Base-by-base conservation (phyloP, 2,797 vertebrate genomes). In the Picus viridis region DNA sequence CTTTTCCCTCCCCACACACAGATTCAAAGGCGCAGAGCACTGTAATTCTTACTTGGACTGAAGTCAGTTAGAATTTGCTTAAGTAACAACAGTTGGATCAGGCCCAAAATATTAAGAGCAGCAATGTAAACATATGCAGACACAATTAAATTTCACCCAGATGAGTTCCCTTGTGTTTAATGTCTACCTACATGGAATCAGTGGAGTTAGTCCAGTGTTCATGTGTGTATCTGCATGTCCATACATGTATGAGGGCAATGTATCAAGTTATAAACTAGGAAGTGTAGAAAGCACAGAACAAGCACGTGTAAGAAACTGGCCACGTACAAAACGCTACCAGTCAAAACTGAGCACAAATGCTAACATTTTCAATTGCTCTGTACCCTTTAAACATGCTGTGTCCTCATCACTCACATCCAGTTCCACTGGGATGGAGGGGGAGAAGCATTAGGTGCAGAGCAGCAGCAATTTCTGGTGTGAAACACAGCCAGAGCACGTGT, bases 11-110 rank as follows among this genome's bases (percentile, higher is more conserved):
- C 86, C 23, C 41, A 39, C 3, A 15, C n/a, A 56, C 45, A 56
- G 36, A 72, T 83, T 30, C 70, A 73, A 90, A 63, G 34, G 51
- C 49, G 7, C 63, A 85, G 56, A 36, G 56, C 32, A 13, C 63
- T 63, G 1, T 59, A 85, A 81, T 83, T 78, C 84, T 63, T 83
- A 72, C 88, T 90, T 95, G 92, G 90, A 88, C 63, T 78, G 34
- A 89, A 87, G 67, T 89, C 82, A 87, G 13, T 67, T 62, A 83
- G 72, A 93, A 92, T 89, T 94, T 94, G 84, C 88, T 69, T 88
- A 69, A 80, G 76, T 86, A 74, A 89, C 51, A 95, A 85, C 30
- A 59, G 36, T n/a, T 92, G 93, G 95, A 95, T 81, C 78, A 81
- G 53, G 29, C 57, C 88, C 94, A 94, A 83, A 96, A 82, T 85